Base-by-base conservation (phyloP, 1,140 invertebrate genomes). In the Olivierus martensii region DNA sequence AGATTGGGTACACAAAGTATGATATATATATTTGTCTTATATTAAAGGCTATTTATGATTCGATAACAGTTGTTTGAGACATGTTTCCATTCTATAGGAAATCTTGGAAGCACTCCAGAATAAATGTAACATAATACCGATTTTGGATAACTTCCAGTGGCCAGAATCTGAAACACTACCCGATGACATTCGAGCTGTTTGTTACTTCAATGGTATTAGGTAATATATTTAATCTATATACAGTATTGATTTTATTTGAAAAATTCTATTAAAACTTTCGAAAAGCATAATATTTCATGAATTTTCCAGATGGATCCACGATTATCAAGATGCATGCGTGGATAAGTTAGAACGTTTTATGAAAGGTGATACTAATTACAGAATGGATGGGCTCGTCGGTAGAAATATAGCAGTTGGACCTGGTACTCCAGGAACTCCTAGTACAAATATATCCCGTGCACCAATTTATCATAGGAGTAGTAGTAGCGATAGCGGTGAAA, bases 301-400 rank as follows among this genome's bases (percentile, higher is more conserved):
- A 4, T 3, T 45, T 49, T 52, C 2, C 61, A 79, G 88, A 60
- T 98, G 94, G 94, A 95, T 97, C 61, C 95, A 99, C 66, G 95
- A 99, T 68, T 99, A 98, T 67, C 94, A 98, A 70, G 95, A 98
- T 66, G 95, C 94, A 0, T 98, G 94, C 73, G 91, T 99, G 62
- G 93, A 98, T 70, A 98, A 99, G 75, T 73, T 99, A 59, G 93
- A 97, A 73, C 60, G 75, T 55, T 81, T 79, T 57, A 70, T 75
- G 56, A 56, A 68, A n/a, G 72, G 73, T 1, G 73, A 74, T 52
- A 34, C 56, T 11, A 62, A 60, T 36, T 51, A 49, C 11, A 49
- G 48, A 19, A 28, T 9, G 9, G 55, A 56, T 4, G 51, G 55
- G 12, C 42, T 51, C 15, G 21, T 57, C 5, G 47, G 47, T 0